Evolutionary conservation across 2,797 vertebrate genomes (phyloP).

Genomic region (Muscicapa striata): DNA sequence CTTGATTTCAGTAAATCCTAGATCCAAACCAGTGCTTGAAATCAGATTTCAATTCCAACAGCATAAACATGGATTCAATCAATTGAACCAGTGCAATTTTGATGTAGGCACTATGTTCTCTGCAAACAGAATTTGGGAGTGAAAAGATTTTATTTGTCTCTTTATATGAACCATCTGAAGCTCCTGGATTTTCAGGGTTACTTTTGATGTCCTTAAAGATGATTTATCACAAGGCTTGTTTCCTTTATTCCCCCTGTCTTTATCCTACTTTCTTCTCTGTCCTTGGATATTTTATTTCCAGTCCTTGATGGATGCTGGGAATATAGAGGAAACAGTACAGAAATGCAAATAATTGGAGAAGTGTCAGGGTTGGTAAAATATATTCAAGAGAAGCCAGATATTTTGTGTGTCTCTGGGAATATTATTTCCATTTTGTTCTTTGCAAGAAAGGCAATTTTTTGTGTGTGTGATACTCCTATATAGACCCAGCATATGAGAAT

Average conservation of each 20-base stretch:
- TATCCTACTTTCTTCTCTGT: not conserved
- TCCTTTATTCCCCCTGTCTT: not conserved
- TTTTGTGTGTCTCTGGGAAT: not conserved
- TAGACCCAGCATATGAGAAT: not conserved
- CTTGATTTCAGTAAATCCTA: not conserved
- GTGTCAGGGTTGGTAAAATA: conserved; percentile 7
- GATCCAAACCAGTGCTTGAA: not conserved
- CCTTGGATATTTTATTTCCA: not conserved
- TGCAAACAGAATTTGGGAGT: not conserved
- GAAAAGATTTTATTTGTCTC: not conserved
- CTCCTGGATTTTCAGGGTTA: not conserved
- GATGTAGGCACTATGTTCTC: not conserved
- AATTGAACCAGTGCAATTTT: not conserved
- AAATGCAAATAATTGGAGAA: not conserved
- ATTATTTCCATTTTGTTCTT: conserved; percentile 28
- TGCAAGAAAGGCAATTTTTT: not conserved
- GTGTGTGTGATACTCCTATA: not conserved
- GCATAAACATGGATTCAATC: not conserved
- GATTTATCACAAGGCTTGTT: not conserved
- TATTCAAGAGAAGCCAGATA: not conserved
- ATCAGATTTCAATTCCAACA: not conserved
- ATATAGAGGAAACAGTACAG: not conserved
- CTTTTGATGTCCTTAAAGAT: not conserved
- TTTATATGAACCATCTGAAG: not conserved
- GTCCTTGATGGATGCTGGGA: not conserved